A percentile compares a stretch with the other conserved stretches of the same genome.
These are phyloP conservation scores for Nematopogon swammerdamellus DNA, from an alignment of 2,888 invertebrate species.

Conservation along the genomic window DNA sequence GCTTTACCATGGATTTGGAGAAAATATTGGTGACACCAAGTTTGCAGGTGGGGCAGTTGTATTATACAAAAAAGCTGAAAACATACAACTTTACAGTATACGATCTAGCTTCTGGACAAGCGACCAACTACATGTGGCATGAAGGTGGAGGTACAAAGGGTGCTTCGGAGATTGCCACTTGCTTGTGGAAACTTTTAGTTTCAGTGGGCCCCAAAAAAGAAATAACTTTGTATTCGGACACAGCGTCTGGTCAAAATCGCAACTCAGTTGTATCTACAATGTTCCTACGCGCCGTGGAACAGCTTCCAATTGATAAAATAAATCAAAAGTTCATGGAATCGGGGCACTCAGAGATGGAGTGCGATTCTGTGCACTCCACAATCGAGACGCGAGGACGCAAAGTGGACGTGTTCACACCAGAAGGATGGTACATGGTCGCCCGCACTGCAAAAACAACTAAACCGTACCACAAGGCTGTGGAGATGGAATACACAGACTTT, in stretches of 20 bases:
- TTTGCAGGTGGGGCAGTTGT: conserved; percentile 17
- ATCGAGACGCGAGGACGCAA: conserved; percentile 9
- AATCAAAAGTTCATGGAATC: conserved; percentile 10
- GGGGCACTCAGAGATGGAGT: conserved; percentile 10
- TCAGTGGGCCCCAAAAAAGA: conserved; percentile 4
- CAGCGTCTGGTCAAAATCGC: conserved; percentile 8
- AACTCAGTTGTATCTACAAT: conserved; percentile 9
- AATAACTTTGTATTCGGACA: conserved; percentile 10
- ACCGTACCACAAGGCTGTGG: conserved; percentile 7
- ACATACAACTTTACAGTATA: conserved; percentile 10
- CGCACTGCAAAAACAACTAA: conserved; percentile 9
- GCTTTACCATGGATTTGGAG: not conserved
- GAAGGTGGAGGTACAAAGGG: conserved; percentile 10
- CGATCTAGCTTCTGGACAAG: conserved; percentile 7
- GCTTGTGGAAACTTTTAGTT: conserved; percentile 5
- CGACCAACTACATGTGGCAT: conserved; percentile 11
- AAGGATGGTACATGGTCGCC: conserved; percentile 11
- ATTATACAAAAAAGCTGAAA: conserved; percentile 10
- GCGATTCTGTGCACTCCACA: conserved; percentile 10
- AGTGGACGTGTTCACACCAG: conserved; percentile 11
- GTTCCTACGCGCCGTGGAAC: conserved; percentile 6
- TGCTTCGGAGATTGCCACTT: conserved; percentile 5
- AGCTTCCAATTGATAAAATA: conserved; percentile 7
- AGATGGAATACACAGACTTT: conserved; percentile 7
- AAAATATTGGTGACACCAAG: not conserved